phyloP scores from a whole-genome alignment of 2,797 vertebrate species.

The Hemitrygon akajei region DNA sequence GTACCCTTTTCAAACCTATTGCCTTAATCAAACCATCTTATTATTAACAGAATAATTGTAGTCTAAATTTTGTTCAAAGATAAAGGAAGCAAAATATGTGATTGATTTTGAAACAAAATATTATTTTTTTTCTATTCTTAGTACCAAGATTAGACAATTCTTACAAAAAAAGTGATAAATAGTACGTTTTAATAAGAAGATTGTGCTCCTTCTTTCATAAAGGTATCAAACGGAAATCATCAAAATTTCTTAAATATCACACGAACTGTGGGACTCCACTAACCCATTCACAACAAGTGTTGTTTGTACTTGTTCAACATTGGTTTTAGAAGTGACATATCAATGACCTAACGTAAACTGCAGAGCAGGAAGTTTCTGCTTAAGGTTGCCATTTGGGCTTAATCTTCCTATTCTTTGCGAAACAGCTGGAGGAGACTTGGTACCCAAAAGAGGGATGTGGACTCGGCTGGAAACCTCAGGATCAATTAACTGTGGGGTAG shows the following conservation, averaged over 20 bases:
- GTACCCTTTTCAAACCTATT: not conserved
- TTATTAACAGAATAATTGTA: not conserved
- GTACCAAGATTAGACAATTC: not conserved
- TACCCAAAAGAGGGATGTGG: conserved; percentile 24
- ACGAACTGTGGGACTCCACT: not conserved
- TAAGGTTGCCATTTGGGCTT: conserved; percentile 32
- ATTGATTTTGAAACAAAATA: not conserved
- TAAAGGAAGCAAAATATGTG: not conserved
- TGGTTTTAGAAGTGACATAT: conserved; percentile 34
- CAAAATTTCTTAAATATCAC: not conserved
- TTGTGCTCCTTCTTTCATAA: not conserved
- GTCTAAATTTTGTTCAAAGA: not conserved
- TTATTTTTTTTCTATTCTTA: not conserved
- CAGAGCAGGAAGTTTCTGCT: conserved; percentile 30
- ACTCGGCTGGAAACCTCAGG: conserved; percentile 25
- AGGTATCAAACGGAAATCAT: not conserved
- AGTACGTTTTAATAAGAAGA: not conserved
- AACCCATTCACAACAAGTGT: conserved; percentile 8
- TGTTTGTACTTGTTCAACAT: conserved; percentile 31
- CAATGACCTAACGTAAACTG: conserved; percentile 27
- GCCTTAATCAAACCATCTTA: not conserved
- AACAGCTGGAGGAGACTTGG: conserved; percentile 26
- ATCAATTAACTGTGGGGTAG: conserved; percentile 19
- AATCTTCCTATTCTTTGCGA: conserved; percentile 21
- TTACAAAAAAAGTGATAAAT: not conserved